A percentile compares a stretch with the other conserved stretches of the same genome.
Conservation (phyloP, 2,888 invertebrate species). For the Nudaria mundana region DNA sequence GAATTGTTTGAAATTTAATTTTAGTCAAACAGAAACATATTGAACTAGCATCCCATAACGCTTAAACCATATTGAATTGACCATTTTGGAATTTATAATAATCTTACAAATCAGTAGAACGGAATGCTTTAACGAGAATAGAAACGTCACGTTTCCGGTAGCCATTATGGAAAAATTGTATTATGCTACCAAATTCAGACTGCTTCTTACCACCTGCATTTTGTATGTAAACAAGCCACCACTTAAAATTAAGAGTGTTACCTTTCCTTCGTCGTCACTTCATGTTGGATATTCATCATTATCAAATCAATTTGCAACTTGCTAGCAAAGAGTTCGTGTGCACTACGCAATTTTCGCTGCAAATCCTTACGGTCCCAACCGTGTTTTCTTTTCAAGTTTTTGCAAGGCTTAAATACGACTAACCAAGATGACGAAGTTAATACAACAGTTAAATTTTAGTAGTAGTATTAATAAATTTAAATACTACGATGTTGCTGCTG, state of each 20-base stretch:
- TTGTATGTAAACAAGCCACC: conserved; percentile 37
- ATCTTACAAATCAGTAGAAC: conserved; percentile 25
- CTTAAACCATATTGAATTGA: too few relatives aligned
- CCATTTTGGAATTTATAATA: background rate
- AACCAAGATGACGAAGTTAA: conserved; percentile 76
- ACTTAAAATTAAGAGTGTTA: conserved; percentile 24
- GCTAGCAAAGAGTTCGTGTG: conserved; percentile 41
- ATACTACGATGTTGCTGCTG: conserved; percentile 63
- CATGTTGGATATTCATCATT: conserved; percentile 39
- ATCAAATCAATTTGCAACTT: conserved; percentile 35
- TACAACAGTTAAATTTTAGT: conserved; percentile 79
- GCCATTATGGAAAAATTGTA: conserved; percentile 62
- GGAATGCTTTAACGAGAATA: conserved; percentile 37
- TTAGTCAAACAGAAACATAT: too few relatives aligned
- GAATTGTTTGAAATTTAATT: too few relatives aligned
- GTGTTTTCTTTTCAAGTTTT: conserved; percentile 61
- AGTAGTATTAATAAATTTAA: conserved; percentile 70
- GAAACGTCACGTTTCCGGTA: conserved; percentile 65
- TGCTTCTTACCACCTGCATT: conserved; percentile 26
- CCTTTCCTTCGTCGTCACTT: conserved; percentile 41
- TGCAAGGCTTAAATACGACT: conserved; percentile 75
- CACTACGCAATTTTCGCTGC: conserved; percentile 55
- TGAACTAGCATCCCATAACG: too few relatives aligned
- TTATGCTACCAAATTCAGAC: conserved; percentile 52
- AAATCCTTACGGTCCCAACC: conserved; percentile 58